A percentile compares a stretch with the other conserved stretches of the same genome.
phyloP scores from a whole-genome alignment of 2,888 invertebrate species.

The Diarsia dahlii region DNA sequence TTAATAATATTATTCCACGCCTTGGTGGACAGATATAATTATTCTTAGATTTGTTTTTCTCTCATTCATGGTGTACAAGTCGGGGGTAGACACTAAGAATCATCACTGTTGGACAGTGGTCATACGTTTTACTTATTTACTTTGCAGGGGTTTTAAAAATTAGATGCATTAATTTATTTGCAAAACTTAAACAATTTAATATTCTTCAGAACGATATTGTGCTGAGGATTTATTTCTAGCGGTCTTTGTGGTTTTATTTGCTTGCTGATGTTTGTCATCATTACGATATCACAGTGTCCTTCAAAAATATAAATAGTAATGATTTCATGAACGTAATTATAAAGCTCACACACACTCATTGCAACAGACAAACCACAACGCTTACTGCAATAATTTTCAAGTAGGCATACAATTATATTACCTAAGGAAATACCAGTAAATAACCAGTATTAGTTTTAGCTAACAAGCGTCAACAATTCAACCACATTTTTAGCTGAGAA shows the following conservation, averaged over 20 bases:
- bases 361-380: not conserved
- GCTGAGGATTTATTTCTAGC: not conserved
- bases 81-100: too few species aligned
- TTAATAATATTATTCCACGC: too few species aligned
- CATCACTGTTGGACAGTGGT: not conserved
- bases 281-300: not conserved
- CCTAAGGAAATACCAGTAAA: not conserved
- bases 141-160: not conserved
- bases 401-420: not conserved
- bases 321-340: not conserved
- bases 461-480: conserved; percentile 20
- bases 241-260: too few species aligned
- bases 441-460: conserved; percentile 2
- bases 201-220: not conserved
- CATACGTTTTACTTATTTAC: not conserved
- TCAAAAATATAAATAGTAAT: not conserved
- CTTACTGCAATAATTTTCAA: not conserved
- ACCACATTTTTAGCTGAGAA: conserved; percentile 10
- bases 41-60: too few species aligned
- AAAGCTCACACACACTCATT: not conserved
- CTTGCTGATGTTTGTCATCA: not conserved
- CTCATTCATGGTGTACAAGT: too few species aligned
- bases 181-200: not conserved
- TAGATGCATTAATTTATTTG: not conserved
- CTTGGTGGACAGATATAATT: too few species aligned